A percentile compares a stretch with the other conserved stretches of the same genome.
Evolutionary conservation across 2,888 invertebrate species (phyloP).

Genomic region (Lochmaea crataegi): DNA sequence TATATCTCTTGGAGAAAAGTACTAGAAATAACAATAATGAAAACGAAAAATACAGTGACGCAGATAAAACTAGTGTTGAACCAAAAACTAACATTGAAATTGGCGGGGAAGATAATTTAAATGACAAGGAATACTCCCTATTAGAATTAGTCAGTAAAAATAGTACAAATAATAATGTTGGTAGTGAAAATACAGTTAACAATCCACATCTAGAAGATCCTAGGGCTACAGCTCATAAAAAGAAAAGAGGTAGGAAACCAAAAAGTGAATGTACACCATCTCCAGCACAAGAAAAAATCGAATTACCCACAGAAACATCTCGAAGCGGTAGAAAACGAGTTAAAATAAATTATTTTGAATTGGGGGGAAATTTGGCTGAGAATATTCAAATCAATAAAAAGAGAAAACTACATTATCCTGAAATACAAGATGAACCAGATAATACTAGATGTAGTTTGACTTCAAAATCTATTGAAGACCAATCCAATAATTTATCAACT

Average conservation of each 20-base stretch:
- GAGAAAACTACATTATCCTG: background rate
- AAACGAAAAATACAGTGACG: too few species aligned
- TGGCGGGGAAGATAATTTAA: too few species aligned
- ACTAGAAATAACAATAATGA: too few species aligned
- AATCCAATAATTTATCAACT: background rate
- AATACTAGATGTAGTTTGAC: background rate
- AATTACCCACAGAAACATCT: slow-evolving; percentile 34
- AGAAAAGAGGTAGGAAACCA: slow-evolving; percentile 16
- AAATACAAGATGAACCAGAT: background rate
- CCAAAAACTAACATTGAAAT: too few species aligned
- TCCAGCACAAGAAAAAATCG: background rate
- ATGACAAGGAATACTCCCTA: too few species aligned
- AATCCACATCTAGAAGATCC: too few species aligned
- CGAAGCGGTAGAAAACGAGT: slow-evolving; percentile 50
- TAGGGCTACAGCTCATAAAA: background rate
- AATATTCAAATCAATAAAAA: background rate
- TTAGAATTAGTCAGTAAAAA: too few species aligned
- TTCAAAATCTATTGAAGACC: background rate
- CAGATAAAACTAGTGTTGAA: too few species aligned
- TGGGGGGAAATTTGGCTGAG: slow-evolving; percentile 34
- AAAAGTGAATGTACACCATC: background rate
- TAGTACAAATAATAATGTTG: too few species aligned
- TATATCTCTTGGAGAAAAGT: too few species aligned
- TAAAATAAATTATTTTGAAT: slow-evolving; percentile 50
- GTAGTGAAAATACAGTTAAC: background rate